Percentiles rank a stretch among this genome's conserved stretches.
Evolutionary conservation across 2,888 invertebrate species (phyloP).

Genomic region (Cheilosia soror): DNA sequence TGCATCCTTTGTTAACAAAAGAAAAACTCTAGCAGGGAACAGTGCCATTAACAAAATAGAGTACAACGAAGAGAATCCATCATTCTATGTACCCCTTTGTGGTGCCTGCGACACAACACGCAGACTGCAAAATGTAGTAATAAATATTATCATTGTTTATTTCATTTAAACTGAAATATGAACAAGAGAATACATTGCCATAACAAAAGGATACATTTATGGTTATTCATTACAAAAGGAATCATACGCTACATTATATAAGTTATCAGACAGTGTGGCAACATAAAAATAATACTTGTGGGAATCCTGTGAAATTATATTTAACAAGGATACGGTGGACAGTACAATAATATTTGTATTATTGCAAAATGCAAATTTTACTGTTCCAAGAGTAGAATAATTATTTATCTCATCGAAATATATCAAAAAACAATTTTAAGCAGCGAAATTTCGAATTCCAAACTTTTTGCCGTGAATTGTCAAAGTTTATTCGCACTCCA

Average conservation of each 20-base stretch:
- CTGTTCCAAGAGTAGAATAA: no score
- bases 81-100: slow-evolving; percentile 6
- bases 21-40: slow-evolving; percentile 6
- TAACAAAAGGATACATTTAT: slow-evolving; percentile 27
- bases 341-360: no score
- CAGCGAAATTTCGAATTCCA: no score
- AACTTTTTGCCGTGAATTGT: no score
- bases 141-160: slow-evolving; percentile 48
- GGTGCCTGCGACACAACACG: slow-evolving; percentile 19
- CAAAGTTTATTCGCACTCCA: no score
- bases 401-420: no score
- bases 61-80: slow-evolving; percentile 16
- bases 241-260: not conserved
- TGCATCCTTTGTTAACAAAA: slow-evolving; percentile 36
- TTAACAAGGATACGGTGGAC: not conserved
- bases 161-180: slow-evolving; percentile 38
- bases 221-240: slow-evolving; percentile 10
- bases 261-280: slow-evolving; percentile 15
- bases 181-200: slow-evolving; percentile 32
- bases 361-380: no score
- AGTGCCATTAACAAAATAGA: not conserved
- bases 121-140: slow-evolving; percentile 32
- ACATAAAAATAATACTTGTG: not conserved
- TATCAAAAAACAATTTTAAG: no score
- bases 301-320: not conserved